Base-by-base conservation (phyloP, 2,113 vertebrate genomes). In the Spermophilus dauricus region DNA sequence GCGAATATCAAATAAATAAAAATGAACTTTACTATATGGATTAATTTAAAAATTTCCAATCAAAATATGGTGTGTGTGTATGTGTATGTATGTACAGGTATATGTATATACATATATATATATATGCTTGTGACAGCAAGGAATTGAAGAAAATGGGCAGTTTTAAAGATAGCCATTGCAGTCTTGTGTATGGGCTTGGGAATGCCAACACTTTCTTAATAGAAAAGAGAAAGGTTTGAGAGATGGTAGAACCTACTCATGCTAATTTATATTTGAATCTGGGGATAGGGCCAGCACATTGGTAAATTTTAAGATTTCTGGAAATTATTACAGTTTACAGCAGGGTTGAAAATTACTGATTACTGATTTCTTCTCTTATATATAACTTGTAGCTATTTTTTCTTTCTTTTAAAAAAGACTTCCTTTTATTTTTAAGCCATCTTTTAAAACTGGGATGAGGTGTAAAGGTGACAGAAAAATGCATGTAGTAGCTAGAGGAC, bases 221-320 rank as follows among this genome's bases (percentile, higher is more conserved):
- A 65, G 45, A 51, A 51, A 26, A 73, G 75, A 78, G 51, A 94
- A 69, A 26, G 61, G 6, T 70, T 96, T 82, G 22, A 73, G 10
- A 70, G 28, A 28, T 89, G 26, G 8, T 88, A 39, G 56, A 65
- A 65, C 51, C 61, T 85, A 39, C 39, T 39, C 17, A 12, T 92
- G 83, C 30, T 94, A 24, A 75, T 82, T 94, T 96, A 61, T 96
- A 24, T 81, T 86, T 56, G 56, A 90, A 58, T 86, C n/a, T 85
- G 30, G 39, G 26, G n/a, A 16, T 95, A 42, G 18, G 32, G 28
- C 9, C 9, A 93, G 70, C 37, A 4, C 20, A 61, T 14, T 89
- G 67, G 32, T 81, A 24, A 42, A 10, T 24, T 94, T 91, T 91
- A 88, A 86, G 18, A 82, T 95, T 92, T 91, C 76, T 77, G 1